Base-by-base conservation (phyloP, 2,113 vertebrate genomes). In the Pipra filicauda region DNA sequence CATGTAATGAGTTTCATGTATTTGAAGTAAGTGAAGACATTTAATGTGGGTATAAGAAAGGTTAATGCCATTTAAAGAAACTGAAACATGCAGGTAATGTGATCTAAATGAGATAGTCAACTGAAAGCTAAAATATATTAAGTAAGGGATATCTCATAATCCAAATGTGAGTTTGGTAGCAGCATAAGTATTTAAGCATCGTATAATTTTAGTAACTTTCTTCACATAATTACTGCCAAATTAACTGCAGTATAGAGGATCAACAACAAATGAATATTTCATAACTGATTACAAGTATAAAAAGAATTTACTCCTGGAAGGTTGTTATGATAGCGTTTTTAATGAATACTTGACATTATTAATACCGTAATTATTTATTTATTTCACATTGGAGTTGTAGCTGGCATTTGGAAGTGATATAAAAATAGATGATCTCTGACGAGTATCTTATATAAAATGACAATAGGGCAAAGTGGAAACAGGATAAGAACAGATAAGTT, bases 201-300 rank as follows among this genome's bases (percentile, higher is more conserved):
- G 3, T 75, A 41, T 69, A 91, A 93, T 93, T 95, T 96, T 81
- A 94, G 61, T 30, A 93, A 90, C 82, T 95, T 95, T 88, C 67
- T 95, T 76, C 35, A 37, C 49, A 21, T 88, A 96, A 95, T 95
- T 92, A 75, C 81, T 91, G 81, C 75, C 66, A 95, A 97, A 97
- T 96, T 97, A 95, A 89, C 84, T 92, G 73, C 69, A 79, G 51
- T 52, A 92, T 41, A 81, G 78, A 93, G 43, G 62, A 96, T 89
- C 69, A 93, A 93, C 93, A 94, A 91, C 91, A 95, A 90, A 94
- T 97, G 72, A 95, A 94, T 97, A 94, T 97, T 96, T 97, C 57
- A 95, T 95, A 95, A 73, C 49, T 88, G 74, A 82, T 92, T 93
- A 74, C 33, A 93, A 91, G 59, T 62, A 92, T 92, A 91, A 85